Evolutionary conservation across 2,888 invertebrate species (phyloP).

Genomic region (Yponomeuta plumbellus): DNA sequence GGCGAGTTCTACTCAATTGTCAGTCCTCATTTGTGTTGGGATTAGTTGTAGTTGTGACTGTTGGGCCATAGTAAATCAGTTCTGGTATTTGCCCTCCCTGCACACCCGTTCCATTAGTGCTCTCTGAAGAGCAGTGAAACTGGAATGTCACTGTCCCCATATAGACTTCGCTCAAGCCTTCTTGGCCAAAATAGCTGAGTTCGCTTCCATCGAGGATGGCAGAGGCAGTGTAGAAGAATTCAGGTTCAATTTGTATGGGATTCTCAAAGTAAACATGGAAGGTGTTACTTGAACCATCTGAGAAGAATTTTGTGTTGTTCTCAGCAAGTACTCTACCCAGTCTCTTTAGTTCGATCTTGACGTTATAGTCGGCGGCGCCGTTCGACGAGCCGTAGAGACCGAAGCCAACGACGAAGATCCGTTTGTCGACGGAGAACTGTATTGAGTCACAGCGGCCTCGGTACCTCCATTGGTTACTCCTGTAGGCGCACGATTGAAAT

Average conservation of each 20-base stretch:
- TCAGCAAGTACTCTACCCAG: slow-evolving; percentile 92
- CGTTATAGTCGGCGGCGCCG: slow-evolving; percentile 95
- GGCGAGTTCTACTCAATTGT: slow-evolving; percentile 49
- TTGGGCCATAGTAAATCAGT: slow-evolving; percentile 95
- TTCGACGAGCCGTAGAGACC: slow-evolving; percentile 97
- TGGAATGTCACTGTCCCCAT: slow-evolving; percentile 96
- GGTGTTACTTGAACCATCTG: slow-evolving; percentile 96
- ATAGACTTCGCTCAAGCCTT: slow-evolving; percentile 95
- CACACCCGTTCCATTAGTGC: slow-evolving; percentile 97
- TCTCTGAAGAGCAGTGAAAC: slow-evolving; percentile 97
- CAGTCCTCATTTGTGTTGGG: slow-evolving; percentile 70
- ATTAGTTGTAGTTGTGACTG: slow-evolving; percentile 65
- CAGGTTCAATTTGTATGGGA: slow-evolving; percentile 93
- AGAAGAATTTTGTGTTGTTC: slow-evolving; percentile 95
- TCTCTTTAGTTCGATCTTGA: slow-evolving; percentile 94
- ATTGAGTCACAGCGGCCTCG: slow-evolving; percentile 97
- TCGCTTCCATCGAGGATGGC: slow-evolving; percentile 95
- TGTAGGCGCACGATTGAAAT: slow-evolving; percentile 97
- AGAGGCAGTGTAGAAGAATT: slow-evolving; percentile 96
- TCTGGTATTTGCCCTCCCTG: slow-evolving; percentile 99
- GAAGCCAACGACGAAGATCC: slow-evolving; percentile 97
- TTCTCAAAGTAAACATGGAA: slow-evolving; percentile 90
- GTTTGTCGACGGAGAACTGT: slow-evolving; percentile 96
- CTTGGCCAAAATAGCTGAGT: slow-evolving; percentile 97
- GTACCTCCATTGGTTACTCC: slow-evolving; percentile 98